Conservation (phyloP, 92 coral and sea anemone species). For the Phenganax stokvisi region DNA sequence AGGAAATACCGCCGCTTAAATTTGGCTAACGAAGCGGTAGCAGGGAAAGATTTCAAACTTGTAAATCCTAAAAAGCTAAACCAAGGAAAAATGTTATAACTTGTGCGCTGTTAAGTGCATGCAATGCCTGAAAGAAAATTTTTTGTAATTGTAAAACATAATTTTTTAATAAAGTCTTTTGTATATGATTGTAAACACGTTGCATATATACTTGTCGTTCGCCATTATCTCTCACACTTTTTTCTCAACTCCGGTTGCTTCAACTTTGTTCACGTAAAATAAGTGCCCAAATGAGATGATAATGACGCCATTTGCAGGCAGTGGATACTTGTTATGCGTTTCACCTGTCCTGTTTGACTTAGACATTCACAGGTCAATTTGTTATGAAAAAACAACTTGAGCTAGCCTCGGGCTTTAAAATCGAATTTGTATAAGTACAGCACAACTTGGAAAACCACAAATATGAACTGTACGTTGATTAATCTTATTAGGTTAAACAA, state of each 20-base stretch:
- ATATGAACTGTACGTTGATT: too few relatives aligned
- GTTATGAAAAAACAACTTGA: not conserved
- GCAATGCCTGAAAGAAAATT: not conserved
- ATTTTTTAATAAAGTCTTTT: slow-evolving; percentile 24
- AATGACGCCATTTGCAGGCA: slow-evolving; percentile 17
- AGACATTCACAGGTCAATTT: not conserved
- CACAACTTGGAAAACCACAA: not conserved
- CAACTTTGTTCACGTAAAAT: not conserved
- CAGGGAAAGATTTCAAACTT: too few relatives aligned
- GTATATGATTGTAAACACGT: slow-evolving; percentile 20
- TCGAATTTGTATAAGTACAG: not conserved
- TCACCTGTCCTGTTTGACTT: slow-evolving; percentile 7
- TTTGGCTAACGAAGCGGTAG: too few relatives aligned
- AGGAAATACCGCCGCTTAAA: not conserved
- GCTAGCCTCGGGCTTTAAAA: not conserved
- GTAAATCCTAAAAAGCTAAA: too few relatives aligned
- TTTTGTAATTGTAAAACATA: slow-evolving; percentile 4
- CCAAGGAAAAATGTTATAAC: too few relatives aligned
- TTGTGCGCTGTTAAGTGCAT: too few relatives aligned
- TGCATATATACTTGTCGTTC: not conserved
- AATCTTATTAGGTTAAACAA: too few relatives aligned
- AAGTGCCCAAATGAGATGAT: not conserved
- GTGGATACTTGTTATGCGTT: slow-evolving; percentile 5
- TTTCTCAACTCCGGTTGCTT: not conserved
- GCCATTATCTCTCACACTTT: not conserved